Conservation (phyloP, 2,888 invertebrate genomes). For the Agrochola macilenta region DNA sequence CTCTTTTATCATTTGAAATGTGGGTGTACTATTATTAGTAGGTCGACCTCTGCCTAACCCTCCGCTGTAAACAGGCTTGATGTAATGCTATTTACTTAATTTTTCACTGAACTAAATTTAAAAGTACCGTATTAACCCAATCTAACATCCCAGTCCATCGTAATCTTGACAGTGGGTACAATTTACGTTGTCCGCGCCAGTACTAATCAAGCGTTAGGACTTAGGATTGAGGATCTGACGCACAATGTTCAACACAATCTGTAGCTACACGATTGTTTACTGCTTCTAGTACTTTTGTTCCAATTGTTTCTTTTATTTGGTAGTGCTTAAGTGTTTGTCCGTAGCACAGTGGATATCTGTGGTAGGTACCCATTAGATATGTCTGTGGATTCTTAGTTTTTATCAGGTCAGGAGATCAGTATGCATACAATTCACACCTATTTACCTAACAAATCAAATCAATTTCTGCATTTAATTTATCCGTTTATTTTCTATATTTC, state of each 20-base stretch:
- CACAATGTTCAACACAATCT: conserved; percentile 35
- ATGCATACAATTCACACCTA: not conserved
- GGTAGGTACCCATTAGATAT: not conserved
- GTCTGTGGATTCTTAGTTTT: not conserved
- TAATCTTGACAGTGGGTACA: conserved; percentile 68
- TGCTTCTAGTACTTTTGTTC: not conserved
- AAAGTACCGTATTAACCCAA: conserved; percentile 47
- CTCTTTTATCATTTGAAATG: not conserved
- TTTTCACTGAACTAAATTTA: not conserved
- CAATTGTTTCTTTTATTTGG: not conserved
- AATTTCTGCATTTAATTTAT: not conserved
- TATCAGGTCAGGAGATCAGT: not conserved
- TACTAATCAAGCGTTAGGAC: conserved; percentile 70
- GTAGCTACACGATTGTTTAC: conserved; percentile 23
- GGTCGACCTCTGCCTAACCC: not conserved
- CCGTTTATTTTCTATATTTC: not conserved
- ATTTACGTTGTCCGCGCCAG: conserved; percentile 64
- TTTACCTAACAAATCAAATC: not conserved
- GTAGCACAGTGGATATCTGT: not conserved
- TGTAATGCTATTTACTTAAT: not conserved
- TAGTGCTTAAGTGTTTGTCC: not conserved
- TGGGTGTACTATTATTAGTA: not conserved
- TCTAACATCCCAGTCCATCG: conserved; percentile 16
- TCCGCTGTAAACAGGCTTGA: not conserved
- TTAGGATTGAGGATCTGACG: conserved; percentile 54